phyloP scores from a whole-genome alignment of 1,140 invertebrate species.

The Neelides sp. region DNA sequence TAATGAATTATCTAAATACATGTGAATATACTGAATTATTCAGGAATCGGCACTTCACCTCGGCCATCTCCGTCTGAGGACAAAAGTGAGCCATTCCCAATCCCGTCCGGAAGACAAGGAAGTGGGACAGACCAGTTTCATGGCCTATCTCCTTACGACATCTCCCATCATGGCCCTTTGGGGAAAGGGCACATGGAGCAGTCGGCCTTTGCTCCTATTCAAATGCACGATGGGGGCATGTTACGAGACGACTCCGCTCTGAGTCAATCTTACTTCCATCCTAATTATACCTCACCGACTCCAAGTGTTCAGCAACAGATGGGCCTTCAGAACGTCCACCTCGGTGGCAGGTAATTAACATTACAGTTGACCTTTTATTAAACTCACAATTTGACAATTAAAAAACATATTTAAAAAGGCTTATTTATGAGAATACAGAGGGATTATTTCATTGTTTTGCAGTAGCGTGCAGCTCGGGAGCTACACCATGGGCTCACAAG shows the following conservation, averaged over 20 bases:
- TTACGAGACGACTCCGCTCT: conserved; percentile 5
- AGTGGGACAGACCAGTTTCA: conserved; percentile 12
- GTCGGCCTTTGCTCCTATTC: conserved; percentile 25
- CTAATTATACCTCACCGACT: conserved; percentile 7
- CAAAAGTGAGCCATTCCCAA: conserved; percentile 27
- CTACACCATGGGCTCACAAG: no score
- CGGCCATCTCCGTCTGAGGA: conserved; percentile 36
- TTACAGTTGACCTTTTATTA: no score
- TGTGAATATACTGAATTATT: no score
- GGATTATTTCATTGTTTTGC: no score
- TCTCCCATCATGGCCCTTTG: conserved; percentile 23
- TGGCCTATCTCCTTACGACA: conserved; percentile 16
- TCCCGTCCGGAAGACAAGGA: conserved; percentile 22
- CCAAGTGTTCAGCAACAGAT: conserved; percentile 15
- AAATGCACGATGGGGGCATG: no score
- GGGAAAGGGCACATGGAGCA: conserved; percentile 12
- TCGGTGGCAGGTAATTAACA: no score
- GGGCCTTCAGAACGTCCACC: no score
- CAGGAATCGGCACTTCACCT: conserved; percentile 35
- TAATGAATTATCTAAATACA: no score
- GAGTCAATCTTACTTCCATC: conserved; percentile 17
- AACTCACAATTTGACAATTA: no score
- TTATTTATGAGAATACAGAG: no score
- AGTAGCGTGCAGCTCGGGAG: no score
- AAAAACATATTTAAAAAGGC: no score